Base-by-base conservation (phyloP, 1,140 invertebrate genomes). In the Dendroctonus ponderosae region DNA sequence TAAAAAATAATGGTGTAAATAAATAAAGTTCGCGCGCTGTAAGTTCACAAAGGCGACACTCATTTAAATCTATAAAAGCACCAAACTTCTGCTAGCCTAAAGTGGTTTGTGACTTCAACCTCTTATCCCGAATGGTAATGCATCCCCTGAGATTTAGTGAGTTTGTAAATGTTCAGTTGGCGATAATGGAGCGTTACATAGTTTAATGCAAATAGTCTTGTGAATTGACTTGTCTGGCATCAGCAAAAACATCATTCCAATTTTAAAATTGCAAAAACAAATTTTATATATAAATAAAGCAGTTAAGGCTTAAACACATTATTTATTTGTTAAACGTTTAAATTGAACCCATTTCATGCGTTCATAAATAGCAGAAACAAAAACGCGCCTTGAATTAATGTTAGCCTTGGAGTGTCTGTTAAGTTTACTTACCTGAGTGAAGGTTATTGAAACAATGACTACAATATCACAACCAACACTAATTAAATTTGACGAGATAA, bases 21-120 rank as follows among this genome's bases (percentile, higher is more conserved):
- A 26, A 26, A 26, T 26, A 26, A 26, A 26, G 3, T 1, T 26
- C 26, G 1, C 26, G 26, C 26, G 26, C 26, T 26, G 26, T 3
- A 26, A 26, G 62, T 64, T 64, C 48, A 64, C 62, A 53, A 64
- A 52, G 26, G 42, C 62, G 52, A 64, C 39, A 64, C 62, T 53
- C 53, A 64, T 64, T 64, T 56, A 43, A 64, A 64, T 64, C 62
- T 56, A 64, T 64, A 64, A 64, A 64, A 53, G 44, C 52, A 49
- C n/a, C 41, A 44, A 44, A 56, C 49, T 64, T 56, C 56, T 56
- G 56, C 57, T 57, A 52, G 62, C 62, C 49, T 42, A 43, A 64
- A 64, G 62, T 48, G 62, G 52, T 64, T 64, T 15, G 53, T 52
- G 62, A 64, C 53, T 64, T 57, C 5, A n/a, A 9, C 7, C 57